Conservation (phyloP, 2,113 vertebrate species). For the Rhineura floridana region DNA sequence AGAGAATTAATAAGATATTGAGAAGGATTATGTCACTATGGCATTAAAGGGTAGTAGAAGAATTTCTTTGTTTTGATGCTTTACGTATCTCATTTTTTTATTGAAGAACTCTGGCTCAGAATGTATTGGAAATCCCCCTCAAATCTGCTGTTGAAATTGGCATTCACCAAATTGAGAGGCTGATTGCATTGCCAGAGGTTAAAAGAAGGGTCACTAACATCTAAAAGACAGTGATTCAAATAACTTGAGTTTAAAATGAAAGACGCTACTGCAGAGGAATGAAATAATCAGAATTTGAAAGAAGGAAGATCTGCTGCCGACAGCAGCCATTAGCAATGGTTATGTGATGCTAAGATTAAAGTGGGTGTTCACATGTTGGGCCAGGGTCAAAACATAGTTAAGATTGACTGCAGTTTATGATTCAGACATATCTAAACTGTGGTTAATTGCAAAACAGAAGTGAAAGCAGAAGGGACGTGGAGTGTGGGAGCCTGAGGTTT, state of each 20-base stretch:
- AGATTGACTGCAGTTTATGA: too few relatives aligned
- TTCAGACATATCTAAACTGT: not conserved
- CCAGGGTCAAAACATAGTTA: too few relatives aligned
- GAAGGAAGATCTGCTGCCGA: not conserved
- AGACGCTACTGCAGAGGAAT: slow-evolving; percentile 10
- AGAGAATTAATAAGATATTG: not conserved
- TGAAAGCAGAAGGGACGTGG: too few relatives aligned
- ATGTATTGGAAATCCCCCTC: not conserved
- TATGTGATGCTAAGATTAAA: not conserved
- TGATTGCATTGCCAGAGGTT: not conserved
- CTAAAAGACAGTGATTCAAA: not conserved
- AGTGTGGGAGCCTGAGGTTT: too few relatives aligned
- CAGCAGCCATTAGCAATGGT: not conserved
- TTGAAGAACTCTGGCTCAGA: not conserved
- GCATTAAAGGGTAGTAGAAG: not conserved
- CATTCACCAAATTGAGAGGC: not conserved
- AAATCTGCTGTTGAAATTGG: slow-evolving; percentile 7
- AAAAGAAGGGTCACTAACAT: not conserved
- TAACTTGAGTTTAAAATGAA: not conserved
- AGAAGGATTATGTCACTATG: not conserved
- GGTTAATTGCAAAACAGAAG: too few relatives aligned
- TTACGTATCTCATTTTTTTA: slow-evolving; percentile 15
- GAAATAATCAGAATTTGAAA: slow-evolving; percentile 5
- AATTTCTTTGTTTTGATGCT: not conserved
- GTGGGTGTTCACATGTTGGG: not conserved